Percentiles rank a stretch among this genome's conserved stretches.
phyloP scores from a whole-genome alignment of 35 echinoderm and acorn worm genomes.

The Holothuria glaberrima region DNA sequence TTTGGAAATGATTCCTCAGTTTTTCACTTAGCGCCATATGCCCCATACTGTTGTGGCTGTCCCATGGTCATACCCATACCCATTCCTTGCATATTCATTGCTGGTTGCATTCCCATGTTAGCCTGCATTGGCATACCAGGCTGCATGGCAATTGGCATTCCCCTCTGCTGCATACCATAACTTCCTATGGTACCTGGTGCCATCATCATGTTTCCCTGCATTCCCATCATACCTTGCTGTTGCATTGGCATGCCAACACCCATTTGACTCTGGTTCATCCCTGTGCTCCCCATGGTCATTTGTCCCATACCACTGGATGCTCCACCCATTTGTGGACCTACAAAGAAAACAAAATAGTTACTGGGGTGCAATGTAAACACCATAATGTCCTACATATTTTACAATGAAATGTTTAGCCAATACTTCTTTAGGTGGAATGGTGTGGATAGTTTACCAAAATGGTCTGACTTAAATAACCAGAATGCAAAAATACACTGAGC shows the following conservation, averaged over 20 bases:
- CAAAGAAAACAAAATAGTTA: neutral
- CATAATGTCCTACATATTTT: neutral
- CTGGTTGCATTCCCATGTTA: slow-evolving; percentile 8
- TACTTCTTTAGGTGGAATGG: no score
- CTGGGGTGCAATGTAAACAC: neutral
- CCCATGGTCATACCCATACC: slow-evolving; percentile 45
- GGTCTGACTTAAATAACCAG: no score
- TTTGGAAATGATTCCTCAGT: neutral
- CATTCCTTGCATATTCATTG: neutral
- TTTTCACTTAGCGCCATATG: slow-evolving; percentile 24
- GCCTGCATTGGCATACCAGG: slow-evolving; percentile 43
- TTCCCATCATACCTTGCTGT: slow-evolving; percentile 68
- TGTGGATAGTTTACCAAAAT: no score
- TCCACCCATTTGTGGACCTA: slow-evolving; percentile 40
- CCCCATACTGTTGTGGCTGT: slow-evolving; percentile 35
- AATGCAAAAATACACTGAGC: no score
- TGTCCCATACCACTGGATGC: slow-evolving; percentile 66
- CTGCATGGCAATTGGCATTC: slow-evolving; percentile 25
- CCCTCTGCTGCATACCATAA: slow-evolving; percentile 37
- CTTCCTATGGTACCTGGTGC: slow-evolving; percentile 20
- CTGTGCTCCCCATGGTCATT: slow-evolving; percentile 69
- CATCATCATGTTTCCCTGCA: slow-evolving; percentile 77
- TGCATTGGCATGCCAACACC: slow-evolving; percentile 41
- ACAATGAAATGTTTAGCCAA: no score
- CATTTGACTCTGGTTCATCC: slow-evolving; percentile 45